Percentiles rank a stretch among this genome's conserved stretches.
phyloP scores from a whole-genome alignment of 92 coral and sea anemone genomes.

The Pocillopora meandrina region DNA sequence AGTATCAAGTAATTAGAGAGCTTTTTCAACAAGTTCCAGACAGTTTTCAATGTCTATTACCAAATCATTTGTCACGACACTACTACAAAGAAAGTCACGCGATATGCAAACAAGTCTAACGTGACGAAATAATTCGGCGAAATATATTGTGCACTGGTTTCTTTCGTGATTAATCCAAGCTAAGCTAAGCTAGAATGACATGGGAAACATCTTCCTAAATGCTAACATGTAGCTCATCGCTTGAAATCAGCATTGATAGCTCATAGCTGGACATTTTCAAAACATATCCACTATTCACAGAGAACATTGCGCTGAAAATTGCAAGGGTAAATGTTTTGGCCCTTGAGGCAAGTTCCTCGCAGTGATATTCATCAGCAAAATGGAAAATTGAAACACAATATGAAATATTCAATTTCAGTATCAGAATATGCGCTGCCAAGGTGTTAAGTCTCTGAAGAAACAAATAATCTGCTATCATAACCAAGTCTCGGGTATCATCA shows the following conservation, averaged over 20 bases:
- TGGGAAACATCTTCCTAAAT: not conserved
- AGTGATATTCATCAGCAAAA: not conserved
- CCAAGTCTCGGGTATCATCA: no score
- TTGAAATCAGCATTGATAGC: not conserved
- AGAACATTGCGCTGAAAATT: not conserved
- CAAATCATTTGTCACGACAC: not conserved
- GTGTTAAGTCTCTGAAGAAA: no score
- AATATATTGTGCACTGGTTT: not conserved
- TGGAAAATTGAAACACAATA: not conserved
- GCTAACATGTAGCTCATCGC: not conserved
- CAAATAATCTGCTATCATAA: no score
- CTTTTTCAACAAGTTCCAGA: not conserved
- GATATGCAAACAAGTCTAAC: not conserved
- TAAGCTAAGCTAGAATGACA: not conserved
- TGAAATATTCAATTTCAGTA: no score
- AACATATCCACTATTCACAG: not conserved
- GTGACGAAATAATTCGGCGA: not conserved
- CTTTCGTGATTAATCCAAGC: not conserved
- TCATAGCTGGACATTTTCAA: not conserved
- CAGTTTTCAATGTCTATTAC: not conserved
- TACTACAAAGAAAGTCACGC: constrained; percentile 7
- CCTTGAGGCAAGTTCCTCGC: not conserved
- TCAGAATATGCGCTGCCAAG: no score
- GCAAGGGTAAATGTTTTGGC: not conserved
- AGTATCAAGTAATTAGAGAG: not conserved